A percentile compares a stretch with the other conserved stretches of the same genome.
phyloP scores from a whole-genome alignment of 1,140 invertebrate genomes.

The Papilio polytes region DNA sequence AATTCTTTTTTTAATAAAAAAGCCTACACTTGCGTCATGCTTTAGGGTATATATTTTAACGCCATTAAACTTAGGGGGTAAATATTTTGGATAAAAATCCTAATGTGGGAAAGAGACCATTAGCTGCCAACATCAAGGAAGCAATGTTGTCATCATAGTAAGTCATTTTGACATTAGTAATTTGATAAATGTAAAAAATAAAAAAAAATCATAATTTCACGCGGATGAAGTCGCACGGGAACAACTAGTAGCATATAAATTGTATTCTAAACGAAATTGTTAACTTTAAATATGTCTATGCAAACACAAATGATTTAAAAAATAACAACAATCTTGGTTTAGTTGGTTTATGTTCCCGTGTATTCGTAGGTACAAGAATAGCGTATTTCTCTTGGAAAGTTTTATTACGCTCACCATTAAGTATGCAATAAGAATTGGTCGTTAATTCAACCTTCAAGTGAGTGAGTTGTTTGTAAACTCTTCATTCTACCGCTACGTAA shows the following conservation, averaged over 20 bases:
- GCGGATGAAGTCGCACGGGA: too few species aligned
- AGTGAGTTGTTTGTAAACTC: slow-evolving; percentile 1
- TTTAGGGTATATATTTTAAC: too few species aligned
- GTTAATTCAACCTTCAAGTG: slow-evolving; percentile 8
- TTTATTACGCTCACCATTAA: slow-evolving; percentile 25
- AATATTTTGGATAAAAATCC: too few species aligned
- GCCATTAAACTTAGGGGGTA: too few species aligned
- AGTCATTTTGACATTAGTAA: too few species aligned
- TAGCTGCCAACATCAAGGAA: too few species aligned
- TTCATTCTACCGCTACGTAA: slow-evolving; percentile 11
- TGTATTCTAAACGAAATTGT: background rate
- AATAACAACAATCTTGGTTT: background rate
- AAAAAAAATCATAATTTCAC: too few species aligned
- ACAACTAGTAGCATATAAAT: background rate
- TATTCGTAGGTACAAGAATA: background rate
- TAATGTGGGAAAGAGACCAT: too few species aligned
- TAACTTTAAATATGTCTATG: background rate
- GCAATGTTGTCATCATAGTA: too few species aligned
- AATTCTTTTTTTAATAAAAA: too few species aligned
- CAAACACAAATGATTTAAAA: background rate
- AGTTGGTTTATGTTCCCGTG: background rate
- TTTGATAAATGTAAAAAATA: too few species aligned
- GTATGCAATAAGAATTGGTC: slow-evolving; percentile 18
- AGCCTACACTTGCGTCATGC: too few species aligned
- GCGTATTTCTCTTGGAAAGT: slow-evolving; percentile 5